Evolutionary conservation across 2,888 invertebrate species (phyloP).

Genomic region (Apodemia duryi): DNA sequence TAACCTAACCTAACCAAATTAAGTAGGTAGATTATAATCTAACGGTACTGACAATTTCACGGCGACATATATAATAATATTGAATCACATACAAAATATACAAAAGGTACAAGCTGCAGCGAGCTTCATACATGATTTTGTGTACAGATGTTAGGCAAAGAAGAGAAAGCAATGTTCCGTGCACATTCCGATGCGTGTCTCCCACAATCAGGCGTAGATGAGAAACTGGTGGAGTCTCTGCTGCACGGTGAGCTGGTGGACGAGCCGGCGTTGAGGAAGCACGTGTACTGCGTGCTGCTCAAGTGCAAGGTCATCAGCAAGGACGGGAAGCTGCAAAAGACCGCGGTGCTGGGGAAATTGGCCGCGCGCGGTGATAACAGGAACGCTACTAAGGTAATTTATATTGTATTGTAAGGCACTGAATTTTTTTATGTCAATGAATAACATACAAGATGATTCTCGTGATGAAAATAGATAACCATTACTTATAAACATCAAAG

Average conservation of each 20-base stretch:
- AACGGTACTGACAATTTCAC: too few species aligned
- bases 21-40: too few species aligned
- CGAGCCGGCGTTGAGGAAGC: slow-evolving; percentile 44
- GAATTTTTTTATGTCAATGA: too few species aligned
- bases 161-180: slow-evolving; percentile 65
- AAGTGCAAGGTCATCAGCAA: slow-evolving; percentile 65
- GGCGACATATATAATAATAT: too few species aligned
- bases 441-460: too few species aligned
- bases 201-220: slow-evolving; percentile 43
- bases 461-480: too few species aligned
- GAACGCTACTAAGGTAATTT: slow-evolving; percentile 53
- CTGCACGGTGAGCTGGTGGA: slow-evolving; percentile 42
- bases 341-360: slow-evolving; percentile 51
- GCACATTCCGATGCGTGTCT: slow-evolving; percentile 62
- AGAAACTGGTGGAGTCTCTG: slow-evolving; percentile 44
- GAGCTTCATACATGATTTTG: background rate
- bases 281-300: slow-evolving; percentile 66
- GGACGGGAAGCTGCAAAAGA: slow-evolving; percentile 66
- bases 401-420: too few species aligned
- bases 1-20: too few species aligned
- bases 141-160: slow-evolving; percentile 47
- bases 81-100: too few species aligned
- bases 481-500: too few species aligned
- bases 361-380: slow-evolving; percentile 42
- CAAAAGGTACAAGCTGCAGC: too few species aligned